These are phyloP conservation scores for Perithous albicinctus DNA, from an alignment of 2,888 invertebrate genomes.

Conservation along the genomic window DNA sequence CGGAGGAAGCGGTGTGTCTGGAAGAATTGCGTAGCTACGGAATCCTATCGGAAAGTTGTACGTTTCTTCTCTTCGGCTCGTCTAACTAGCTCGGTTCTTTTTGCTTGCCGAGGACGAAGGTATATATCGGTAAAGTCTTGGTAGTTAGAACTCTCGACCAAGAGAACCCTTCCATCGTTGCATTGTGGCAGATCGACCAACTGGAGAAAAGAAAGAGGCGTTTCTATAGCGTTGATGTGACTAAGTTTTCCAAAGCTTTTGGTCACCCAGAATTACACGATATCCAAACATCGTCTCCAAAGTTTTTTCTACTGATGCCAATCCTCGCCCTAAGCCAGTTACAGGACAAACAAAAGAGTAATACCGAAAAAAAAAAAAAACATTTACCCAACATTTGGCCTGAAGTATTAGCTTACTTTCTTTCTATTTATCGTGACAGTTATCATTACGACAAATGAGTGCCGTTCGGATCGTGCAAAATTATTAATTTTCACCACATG, in stretches of 20 bases:
- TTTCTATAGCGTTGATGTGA: constrained; percentile 1
- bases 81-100: constrained; percentile 68
- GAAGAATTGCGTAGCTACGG: constrained; percentile 64
- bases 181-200: background rate
- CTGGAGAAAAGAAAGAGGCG: constrained; percentile 19
- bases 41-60: constrained; percentile 73
- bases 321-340: background rate
- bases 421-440: background rate
- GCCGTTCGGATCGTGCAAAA: too few species aligned
- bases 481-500: too few species aligned
- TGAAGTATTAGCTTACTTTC: background rate
- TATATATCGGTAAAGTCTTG: background rate
- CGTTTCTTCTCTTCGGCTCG: constrained; percentile 36
- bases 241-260: constrained; percentile 21
- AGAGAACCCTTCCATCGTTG: background rate
- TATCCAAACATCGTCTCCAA: constrained; percentile 33
- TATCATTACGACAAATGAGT: background rate
- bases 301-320: background rate
- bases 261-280: constrained; percentile 31
- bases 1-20: background rate
- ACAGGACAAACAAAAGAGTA: constrained; percentile 17
- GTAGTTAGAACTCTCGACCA: background rate
- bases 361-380: constrained; percentile 21
- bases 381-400: constrained; percentile 12
- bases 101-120: constrained; percentile 25